Base-by-base conservation (phyloP, 2,113 vertebrate genomes). In the Muntiacus reevesi region DNA sequence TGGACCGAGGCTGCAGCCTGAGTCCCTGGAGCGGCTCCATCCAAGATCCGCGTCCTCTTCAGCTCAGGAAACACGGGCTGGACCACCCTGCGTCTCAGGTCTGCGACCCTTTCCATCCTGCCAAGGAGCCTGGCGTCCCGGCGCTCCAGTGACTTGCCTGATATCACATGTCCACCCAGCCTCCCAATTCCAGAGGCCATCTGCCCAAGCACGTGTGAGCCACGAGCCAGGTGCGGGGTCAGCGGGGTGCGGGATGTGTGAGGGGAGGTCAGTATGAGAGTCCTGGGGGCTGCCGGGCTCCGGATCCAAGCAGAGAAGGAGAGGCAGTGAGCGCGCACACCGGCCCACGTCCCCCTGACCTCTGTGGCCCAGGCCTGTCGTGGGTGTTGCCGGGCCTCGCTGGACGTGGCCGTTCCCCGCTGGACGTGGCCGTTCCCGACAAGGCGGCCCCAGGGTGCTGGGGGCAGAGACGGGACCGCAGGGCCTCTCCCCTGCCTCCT, bases 341-440 rank as follows among this genome's bases (percentile, higher is more conserved):
- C 12, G 1, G 82, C 17, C 4, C 17, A 4, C 0, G 6, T 14
- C 36, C 59, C 2, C 14, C 47, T 25, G 71, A 15, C 6, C 8
- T 15, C 60, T 17, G 62, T 17, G 30, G 17, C 62, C 62, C 7
- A n/a, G 16, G 45, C 10, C 25, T 16, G 7, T 14, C 7, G 6
- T 16, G 7, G 45, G 25, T 9, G 1, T 43, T 0, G 1, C 30
- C 0, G 33, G 52, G 45, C 23, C 54, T 87, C 12, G 0, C 0
- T 1, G 11, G 43, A 6, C 6, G 7, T 0, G 14, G 27, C 55
- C 1, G 2, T 40, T 10, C 2, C 1, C 2, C 12, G 0, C 0
- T 1, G 11, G 43, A 6, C 6, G 7, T 0, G 14, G 27, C 55
- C 1, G 2, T 40, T 10, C 2, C 1, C 2, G 47, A 33, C 12